phyloP scores from a whole-genome alignment of 1,140 invertebrate species.

The Cotesia glomerata region DNA sequence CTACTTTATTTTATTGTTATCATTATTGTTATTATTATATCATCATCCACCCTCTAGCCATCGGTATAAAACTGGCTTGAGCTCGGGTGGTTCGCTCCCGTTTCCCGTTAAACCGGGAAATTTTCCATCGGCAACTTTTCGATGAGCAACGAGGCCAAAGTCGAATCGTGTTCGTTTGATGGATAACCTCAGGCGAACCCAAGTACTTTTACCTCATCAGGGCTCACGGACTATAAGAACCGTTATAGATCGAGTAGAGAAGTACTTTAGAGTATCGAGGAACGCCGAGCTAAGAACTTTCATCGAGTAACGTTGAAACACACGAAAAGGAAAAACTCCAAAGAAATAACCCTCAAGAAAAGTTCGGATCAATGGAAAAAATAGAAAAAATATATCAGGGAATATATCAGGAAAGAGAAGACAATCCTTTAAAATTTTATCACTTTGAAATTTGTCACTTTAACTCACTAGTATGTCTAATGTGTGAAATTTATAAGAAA shows the following conservation, averaged over 20 bases:
- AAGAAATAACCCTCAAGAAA: neutral
- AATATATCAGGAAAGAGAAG: too few species aligned
- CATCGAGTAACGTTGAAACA: conserved; percentile 8
- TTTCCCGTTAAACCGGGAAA: neutral
- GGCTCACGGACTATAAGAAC: conserved; percentile 19
- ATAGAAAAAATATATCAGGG: too few species aligned
- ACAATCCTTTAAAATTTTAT: too few species aligned
- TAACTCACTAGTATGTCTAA: too few species aligned
- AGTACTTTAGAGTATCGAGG: conserved; percentile 1
- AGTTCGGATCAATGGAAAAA: too few species aligned
- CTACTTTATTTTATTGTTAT: neutral
- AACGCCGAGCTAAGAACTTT: conserved; percentile 19
- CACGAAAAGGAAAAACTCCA: conserved; percentile 16
- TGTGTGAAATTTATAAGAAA: too few species aligned
- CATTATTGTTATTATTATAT: conserved; percentile 1
- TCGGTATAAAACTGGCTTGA: neutral
- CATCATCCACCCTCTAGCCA: neutral
- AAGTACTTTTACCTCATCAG: conserved; percentile 37
- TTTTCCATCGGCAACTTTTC: conserved; percentile 26
- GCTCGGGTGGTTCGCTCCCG: neutral
- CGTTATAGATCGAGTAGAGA: conserved; percentile 33
- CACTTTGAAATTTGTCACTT: too few species aligned
- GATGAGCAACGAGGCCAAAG: conserved; percentile 29
- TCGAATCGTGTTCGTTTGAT: conserved; percentile 36
- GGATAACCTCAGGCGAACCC: conserved; percentile 33